A percentile compares a stretch with the other conserved stretches of the same genome.
Evolutionary conservation across 1,140 invertebrate species (phyloP).

Genomic region (Nasonia giraulti): DNA sequence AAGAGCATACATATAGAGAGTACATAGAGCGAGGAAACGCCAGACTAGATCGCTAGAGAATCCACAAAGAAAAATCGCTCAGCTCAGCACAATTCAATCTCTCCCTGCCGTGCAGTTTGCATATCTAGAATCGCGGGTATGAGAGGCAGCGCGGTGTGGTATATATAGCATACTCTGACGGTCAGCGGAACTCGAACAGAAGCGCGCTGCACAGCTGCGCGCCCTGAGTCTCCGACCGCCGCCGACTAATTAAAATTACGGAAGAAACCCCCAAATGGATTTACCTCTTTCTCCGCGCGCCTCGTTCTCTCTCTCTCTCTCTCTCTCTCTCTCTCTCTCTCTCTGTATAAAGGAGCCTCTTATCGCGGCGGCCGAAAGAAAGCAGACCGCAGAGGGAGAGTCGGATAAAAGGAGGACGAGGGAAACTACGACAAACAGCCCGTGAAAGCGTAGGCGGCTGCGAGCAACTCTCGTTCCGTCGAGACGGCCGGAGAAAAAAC

Average conservation of each 20-base stretch:
- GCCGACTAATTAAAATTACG: conserved; percentile 42
- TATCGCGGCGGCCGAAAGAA: conserved; percentile 13
- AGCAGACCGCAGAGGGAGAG: background rate
- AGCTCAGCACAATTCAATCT: conserved; percentile 46
- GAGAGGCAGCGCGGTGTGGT: background rate
- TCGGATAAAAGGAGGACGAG: background rate
- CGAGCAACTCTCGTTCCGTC: background rate
- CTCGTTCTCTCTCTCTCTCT: background rate
- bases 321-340: background rate
- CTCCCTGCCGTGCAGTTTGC: conserved; percentile 25
- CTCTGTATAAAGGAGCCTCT: conserved; percentile 21
- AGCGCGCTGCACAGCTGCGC: background rate
- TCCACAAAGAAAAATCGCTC: conserved; percentile 41
- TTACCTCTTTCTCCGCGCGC: background rate
- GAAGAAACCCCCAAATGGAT: conserved; percentile 26
- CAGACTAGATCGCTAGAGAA: background rate
- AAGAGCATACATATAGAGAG: background rate
- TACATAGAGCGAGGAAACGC: background rate
- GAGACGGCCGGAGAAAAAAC: background rate
- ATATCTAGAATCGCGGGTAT: conserved; percentile 32
- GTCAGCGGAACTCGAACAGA: background rate
- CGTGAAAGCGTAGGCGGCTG: conserved; percentile 3
- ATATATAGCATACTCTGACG: background rate
- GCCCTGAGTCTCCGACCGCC: too few species aligned
- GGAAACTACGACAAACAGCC: conserved; percentile 30